Evolutionary conservation across 2,888 invertebrate species (phyloP).

Genomic region (Drosophila lutescens): DNA sequence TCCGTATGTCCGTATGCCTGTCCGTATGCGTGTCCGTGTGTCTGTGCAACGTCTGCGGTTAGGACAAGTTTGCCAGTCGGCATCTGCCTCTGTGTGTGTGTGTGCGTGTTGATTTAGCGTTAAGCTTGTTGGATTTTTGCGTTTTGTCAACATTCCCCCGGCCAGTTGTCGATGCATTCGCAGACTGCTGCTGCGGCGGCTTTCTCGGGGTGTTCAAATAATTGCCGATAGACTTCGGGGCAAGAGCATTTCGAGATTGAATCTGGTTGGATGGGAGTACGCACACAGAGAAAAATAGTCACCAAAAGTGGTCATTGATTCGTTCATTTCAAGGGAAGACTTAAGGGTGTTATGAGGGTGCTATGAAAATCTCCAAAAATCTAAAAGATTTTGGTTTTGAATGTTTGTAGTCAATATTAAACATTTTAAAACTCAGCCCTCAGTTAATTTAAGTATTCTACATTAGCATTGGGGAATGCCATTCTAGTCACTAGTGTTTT

Average conservation of each 20-base stretch:
- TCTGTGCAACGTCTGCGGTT: conserved; percentile 75
- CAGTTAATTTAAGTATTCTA: too few species aligned
- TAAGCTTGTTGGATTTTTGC: conserved; percentile 78
- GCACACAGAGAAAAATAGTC: conserved; percentile 25
- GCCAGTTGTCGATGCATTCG: conserved; percentile 63
- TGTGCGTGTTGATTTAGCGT: conserved; percentile 68
- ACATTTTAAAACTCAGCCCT: too few species aligned
- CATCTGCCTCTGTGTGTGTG: conserved; percentile 17
- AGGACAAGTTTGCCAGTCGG: conserved; percentile 60
- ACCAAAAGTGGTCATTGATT: background rate
- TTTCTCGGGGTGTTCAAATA: conserved; percentile 56
- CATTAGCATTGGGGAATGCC: too few species aligned
- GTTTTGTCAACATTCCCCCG: conserved; percentile 76
- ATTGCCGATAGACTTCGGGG: conserved; percentile 54
- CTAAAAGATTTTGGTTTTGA: too few species aligned
- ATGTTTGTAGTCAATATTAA: too few species aligned
- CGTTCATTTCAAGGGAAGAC: background rate
- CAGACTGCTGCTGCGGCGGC: conserved; percentile 51
- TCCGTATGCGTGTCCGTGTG: conserved; percentile 37
- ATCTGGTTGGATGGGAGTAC: conserved; percentile 29
- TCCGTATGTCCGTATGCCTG: conserved; percentile 46
- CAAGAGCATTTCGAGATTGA: conserved; percentile 47
- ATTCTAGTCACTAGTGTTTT: too few species aligned
- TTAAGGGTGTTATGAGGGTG: background rate
- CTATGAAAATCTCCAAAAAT: background rate